A percentile compares a stretch with the other conserved stretches of the same genome.
phyloP scores from a whole-genome alignment of 2,888 invertebrate genomes.

The Yponomeuta sedellus region DNA sequence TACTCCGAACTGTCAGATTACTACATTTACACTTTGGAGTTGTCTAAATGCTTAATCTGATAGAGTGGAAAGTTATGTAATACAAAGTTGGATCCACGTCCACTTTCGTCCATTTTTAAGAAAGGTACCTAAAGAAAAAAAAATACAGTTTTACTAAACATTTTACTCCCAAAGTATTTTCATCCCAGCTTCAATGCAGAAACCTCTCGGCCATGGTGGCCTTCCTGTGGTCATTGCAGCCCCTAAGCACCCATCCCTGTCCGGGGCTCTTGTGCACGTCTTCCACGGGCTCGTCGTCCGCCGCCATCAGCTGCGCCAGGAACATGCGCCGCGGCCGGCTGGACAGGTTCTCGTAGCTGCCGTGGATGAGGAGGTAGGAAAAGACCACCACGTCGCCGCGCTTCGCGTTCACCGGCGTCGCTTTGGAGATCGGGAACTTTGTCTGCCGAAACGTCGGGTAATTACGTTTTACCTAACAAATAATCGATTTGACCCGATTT shows the following conservation, averaged over 20 bases:
- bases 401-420: conserved; percentile 50
- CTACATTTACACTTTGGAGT: no score
- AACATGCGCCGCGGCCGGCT: conserved; percentile 56
- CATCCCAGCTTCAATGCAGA: conserved; percentile 17
- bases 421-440: conserved; percentile 49
- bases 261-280: conserved; percentile 53
- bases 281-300: conserved; percentile 56
- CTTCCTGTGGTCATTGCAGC: conserved; percentile 43
- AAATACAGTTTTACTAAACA: background rate
- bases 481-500: no score
- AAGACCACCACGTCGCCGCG: conserved; percentile 63
- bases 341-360: conserved; percentile 61
- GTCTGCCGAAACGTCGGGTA: conserved; percentile 32
- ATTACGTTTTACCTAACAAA: no score
- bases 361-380: conserved; percentile 65
- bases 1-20: no score
- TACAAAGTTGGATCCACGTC: no score
- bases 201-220: conserved; percentile 47
- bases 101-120: no score
- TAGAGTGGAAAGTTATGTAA: no score
- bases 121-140: background rate
- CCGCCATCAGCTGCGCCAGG: conserved; percentile 58
- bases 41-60: no score
- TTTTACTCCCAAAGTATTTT: background rate
- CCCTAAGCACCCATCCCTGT: conserved; percentile 59